Evolutionary conservation across 2,888 invertebrate species (phyloP), one percentile per base, ranked within the genome.

Genomic region (Orchesellides sinensis): DNA sequence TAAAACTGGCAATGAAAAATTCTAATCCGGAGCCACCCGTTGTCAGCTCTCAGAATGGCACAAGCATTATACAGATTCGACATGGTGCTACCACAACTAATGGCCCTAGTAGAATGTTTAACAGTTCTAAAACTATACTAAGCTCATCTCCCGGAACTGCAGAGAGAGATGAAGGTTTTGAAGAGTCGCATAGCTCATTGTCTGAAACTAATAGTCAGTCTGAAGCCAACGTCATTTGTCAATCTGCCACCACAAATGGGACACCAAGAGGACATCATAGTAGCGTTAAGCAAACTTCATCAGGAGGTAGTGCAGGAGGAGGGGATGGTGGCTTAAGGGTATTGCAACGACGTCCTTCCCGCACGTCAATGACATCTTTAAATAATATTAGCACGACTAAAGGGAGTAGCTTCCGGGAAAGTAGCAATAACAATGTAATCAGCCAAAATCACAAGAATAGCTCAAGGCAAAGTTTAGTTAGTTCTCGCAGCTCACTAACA

Each of bases 151-250:
- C 82, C 5, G 87, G 85, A 2, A 85, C 84, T 49, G 83, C 87
- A 21, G 96, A 96, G 88, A 95, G 96, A 89, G 96, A 96, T 89
- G 96, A 96, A 91, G 96, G 96, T 8, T 96, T 96, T 89, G 96
- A 96, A 90, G 96, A 96, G 91, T 96, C 96, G 0, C 96, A 96
- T 89, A 96, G 96, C 89, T 91, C 96, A 69, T 95, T 96, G 89
- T 96, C 96, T 0, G 96, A 96, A 89, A 96, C 95, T 6, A 94
- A 95, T 2, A 96, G 96, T 59, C 96, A 96, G 88, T 96, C 95
- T 54, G 95, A 95, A 1, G 95, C 84, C 19, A 75, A 56, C 56
- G 23, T 56, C 10, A 56, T 56, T 56, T n/a, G n/a, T n/a, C 72
- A 65, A 19, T 75, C 84, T 14, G 70, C 81, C 25, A 65, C 83